phyloP scores from a whole-genome alignment of 2,113 vertebrate species.

The Oncorhynchus nerka region DNA sequence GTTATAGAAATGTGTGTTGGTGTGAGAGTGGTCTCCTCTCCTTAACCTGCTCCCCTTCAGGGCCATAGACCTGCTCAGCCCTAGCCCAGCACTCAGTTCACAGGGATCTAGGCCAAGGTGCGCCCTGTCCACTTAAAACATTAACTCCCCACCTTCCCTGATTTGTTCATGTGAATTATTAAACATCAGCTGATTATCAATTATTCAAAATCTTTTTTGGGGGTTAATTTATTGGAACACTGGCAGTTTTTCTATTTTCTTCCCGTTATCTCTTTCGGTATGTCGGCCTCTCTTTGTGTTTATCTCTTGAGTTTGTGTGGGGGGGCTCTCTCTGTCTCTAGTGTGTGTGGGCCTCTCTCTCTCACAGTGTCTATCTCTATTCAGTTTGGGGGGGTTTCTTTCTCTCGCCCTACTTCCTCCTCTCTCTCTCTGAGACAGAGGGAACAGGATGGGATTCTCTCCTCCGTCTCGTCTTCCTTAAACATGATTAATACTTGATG shows the following conservation, averaged over 20 bases:
- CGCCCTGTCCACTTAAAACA: constrained; percentile 61
- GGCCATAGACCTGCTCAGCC: constrained; percentile 5
- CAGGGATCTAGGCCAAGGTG: constrained; percentile 42
- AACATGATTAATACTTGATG: constrained; percentile 72
- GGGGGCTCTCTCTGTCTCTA: not conserved
- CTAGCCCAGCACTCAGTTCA: constrained; percentile 22
- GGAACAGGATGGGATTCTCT: not conserved
- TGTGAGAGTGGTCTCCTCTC: constrained; percentile 2
- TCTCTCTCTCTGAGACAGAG: constrained; percentile 2
- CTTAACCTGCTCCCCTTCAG: not conserved
- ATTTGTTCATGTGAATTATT: constrained; percentile 79
- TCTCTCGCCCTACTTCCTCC: not conserved
- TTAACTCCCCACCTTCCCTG: constrained; percentile 63
- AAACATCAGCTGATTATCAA: constrained; percentile 71
- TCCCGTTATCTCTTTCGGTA: constrained; percentile 1
- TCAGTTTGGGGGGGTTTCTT: not conserved
- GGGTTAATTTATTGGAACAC: constrained; percentile 20
- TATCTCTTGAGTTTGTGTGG: not conserved
- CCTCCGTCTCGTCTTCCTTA: constrained; percentile 30
- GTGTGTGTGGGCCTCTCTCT: no score
- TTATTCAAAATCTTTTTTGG: constrained; percentile 64
- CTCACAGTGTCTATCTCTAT: not conserved
- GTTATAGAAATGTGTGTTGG: not conserved
- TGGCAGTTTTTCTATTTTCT: not conserved
- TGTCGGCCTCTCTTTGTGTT: not conserved